A percentile compares a stretch with the other conserved stretches of the same genome.
Evolutionary conservation across 2,888 invertebrate genomes (phyloP).

Genomic region (Drosophila kokeensis): DNA sequence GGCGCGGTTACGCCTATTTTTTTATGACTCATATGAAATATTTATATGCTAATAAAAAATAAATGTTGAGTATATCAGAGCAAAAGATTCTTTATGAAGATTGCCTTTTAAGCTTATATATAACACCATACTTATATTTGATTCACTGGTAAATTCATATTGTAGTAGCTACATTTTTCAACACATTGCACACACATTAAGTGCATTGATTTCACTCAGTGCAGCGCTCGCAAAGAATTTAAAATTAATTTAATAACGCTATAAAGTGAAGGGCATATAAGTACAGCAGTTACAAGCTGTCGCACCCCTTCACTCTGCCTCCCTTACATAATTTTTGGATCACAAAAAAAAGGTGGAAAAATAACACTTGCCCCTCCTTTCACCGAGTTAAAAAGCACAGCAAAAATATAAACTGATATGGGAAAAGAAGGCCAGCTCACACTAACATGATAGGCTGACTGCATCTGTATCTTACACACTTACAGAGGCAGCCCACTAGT

Average conservation of each 20-base stretch:
- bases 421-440: conserved; percentile 60
- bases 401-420: conserved; percentile 22
- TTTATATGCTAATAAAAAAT: conserved; percentile 15
- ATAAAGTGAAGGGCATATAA: conserved; percentile 7
- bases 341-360: conserved; percentile 40
- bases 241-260: conserved; percentile 44
- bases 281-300: conserved; percentile 13
- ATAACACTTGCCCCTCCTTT: conserved; percentile 46
- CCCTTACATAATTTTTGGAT: conserved; percentile 65
- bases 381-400: conserved; percentile 27
- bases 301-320: not conserved
- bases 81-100: not conserved
- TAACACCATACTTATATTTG: not conserved
- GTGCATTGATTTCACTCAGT: conserved; percentile 13
- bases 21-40: conserved; percentile 40
- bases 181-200: conserved; percentile 6
- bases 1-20: conserved; percentile 39
- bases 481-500: conserved; percentile 44
- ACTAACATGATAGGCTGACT: conserved; percentile 80
- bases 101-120: not conserved
- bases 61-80: not conserved
- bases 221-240: conserved; percentile 19
- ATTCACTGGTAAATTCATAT: not conserved
- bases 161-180: conserved; percentile 9
- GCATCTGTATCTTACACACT: conserved; percentile 33